These are phyloP conservation scores for Achroia grisella DNA, from an alignment of 1,140 invertebrate genomes.

Conservation along the genomic window DNA sequence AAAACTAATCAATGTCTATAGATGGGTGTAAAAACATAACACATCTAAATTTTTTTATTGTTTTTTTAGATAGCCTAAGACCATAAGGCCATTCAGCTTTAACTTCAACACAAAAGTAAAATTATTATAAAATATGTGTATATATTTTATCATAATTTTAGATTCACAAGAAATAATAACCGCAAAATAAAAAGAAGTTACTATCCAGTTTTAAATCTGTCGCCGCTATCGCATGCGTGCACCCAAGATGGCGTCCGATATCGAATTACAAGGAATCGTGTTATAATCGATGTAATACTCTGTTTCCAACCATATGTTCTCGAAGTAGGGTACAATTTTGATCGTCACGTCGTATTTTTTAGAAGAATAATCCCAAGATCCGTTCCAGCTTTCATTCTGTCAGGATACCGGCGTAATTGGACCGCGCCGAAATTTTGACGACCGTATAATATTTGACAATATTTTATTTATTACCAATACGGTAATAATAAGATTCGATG, in stretches of 20 bases:
- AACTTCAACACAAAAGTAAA: too few species aligned
- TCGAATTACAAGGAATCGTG: conserved; percentile 14
- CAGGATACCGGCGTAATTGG: conserved; percentile 28
- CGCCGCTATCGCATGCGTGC: conserved; percentile 13
- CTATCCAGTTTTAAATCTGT: too few species aligned
- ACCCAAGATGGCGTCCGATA: conserved; percentile 24
- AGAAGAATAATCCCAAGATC: conserved; percentile 13
- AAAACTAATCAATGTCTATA: too few species aligned
- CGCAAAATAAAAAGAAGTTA: too few species aligned
- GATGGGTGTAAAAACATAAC: too few species aligned
- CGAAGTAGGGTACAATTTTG: neutral
- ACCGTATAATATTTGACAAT: conserved; percentile 17
- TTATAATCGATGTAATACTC: neutral
- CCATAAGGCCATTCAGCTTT: neutral
- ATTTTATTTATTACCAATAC: neutral
- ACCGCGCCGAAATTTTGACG: conserved; percentile 11
- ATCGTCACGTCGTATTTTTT: neutral
- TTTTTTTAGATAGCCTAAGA: neutral
- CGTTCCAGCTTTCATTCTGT: conserved; percentile 21
- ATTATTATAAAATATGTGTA: too few species aligned
- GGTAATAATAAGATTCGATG: too few species aligned
- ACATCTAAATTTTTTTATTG: too few species aligned
- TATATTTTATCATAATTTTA: too few species aligned
- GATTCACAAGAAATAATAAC: too few species aligned
- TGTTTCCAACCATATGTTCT: conserved; percentile 5